These are phyloP conservation scores for Adineta ricciae DNA, from an alignment of 2,888 invertebrate species.

Conservation along the genomic window DNA sequence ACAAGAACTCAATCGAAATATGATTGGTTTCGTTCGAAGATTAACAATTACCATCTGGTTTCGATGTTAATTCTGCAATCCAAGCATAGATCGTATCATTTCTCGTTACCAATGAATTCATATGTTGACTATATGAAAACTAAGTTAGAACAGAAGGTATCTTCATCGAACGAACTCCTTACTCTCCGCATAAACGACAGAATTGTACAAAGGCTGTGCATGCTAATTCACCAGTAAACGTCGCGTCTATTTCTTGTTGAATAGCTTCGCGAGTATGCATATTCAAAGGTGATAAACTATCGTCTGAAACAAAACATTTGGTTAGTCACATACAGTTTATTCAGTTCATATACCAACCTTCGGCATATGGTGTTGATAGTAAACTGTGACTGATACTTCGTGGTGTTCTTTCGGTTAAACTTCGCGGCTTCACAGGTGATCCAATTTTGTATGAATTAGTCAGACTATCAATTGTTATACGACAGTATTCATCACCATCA, in stretches of 20 bases:
- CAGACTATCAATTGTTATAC: constrained; percentile 41
- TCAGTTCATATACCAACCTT: neutral
- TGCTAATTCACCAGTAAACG: constrained; percentile 74
- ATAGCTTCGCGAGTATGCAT: neutral
- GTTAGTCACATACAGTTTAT: too few species aligned
- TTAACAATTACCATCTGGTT: neutral
- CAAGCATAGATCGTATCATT: neutral
- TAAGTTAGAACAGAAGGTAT: neutral
- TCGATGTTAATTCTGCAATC: neutral
- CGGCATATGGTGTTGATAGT: neutral
- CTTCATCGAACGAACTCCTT: neutral
- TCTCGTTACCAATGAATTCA: neutral
- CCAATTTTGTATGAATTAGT: constrained; percentile 45
- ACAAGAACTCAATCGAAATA: neutral
- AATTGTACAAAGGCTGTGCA: constrained; percentile 64
- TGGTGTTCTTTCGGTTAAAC: neutral
- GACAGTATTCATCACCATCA: neutral
- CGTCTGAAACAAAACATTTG: neutral
- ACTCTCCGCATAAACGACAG: constrained; percentile 52
- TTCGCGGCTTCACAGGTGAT: constrained; percentile 37
- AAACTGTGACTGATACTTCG: neutral
- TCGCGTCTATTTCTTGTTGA: constrained; percentile 64
- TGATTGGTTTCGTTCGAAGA: neutral
- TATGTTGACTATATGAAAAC: neutral
- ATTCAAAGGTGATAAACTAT: neutral